phyloP scores from a whole-genome alignment of 2,113 vertebrate species.

The Empidonax traillii region DNA sequence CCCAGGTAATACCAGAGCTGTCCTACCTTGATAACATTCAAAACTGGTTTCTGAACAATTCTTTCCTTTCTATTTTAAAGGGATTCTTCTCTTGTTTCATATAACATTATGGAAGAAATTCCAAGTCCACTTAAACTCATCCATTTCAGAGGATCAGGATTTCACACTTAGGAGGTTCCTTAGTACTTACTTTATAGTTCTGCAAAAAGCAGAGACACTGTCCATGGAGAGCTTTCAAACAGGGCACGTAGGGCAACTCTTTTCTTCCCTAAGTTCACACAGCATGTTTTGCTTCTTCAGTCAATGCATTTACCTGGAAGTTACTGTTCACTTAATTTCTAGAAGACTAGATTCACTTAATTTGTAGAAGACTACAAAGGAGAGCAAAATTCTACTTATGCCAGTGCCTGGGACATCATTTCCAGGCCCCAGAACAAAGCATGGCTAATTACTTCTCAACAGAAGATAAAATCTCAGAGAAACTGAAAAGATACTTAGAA shows the following conservation, averaged over 20 bases:
- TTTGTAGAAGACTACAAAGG: not conserved
- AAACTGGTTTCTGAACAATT: not conserved
- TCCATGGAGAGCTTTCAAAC: not conserved
- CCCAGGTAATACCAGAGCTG: not conserved
- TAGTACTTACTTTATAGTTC: not conserved
- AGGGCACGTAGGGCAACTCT: fast-evolving
- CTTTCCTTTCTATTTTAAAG: not conserved
- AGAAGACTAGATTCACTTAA: not conserved
- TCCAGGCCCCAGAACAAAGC: not conserved
- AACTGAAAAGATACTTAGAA: not conserved
- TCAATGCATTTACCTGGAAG: not conserved
- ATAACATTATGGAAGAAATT: not conserved
- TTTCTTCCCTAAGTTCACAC: not conserved
- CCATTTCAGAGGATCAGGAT: not conserved
- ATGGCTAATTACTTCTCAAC: not conserved
- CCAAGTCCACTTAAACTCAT: not conserved
- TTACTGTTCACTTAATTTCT: not conserved
- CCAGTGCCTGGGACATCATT: not conserved
- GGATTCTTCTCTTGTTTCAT: not conserved
- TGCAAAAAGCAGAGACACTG: not conserved
- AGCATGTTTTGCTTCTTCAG: not conserved
- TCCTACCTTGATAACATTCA: not conserved
- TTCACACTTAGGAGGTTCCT: not conserved
- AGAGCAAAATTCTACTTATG: not conserved
- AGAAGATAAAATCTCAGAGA: not conserved